These are phyloP conservation scores for Bos taurus DNA, from an alignment of 2,113 vertebrate species.

Conservation along the genomic window ARS-UCD2.0 NC_037346.1:28396501-28397000, in stretches of 20 bases:
- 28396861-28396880: neutral
- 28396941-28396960: neutral
- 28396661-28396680: neutral
- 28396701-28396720: neutral
- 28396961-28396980: neutral
- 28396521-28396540: neutral
- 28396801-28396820: neutral
- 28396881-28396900: neutral
- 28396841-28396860: neutral
- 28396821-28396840: neutral
- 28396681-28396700: neutral
- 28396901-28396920: neutral
- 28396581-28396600: neutral
- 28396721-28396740: neutral
- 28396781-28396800: neutral
- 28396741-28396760: neutral
- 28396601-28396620: neutral
- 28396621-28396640: neutral
- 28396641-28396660: neutral
- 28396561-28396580: neutral
- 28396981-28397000: neutral
- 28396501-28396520: neutral
- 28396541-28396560: neutral
- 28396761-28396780: neutral
- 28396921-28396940: neutral